Percentiles rank a stretch among this genome's conserved stretches.
phyloP scores from a whole-genome alignment of 2,113 vertebrate genomes.

The Penelope pileata region DNA sequence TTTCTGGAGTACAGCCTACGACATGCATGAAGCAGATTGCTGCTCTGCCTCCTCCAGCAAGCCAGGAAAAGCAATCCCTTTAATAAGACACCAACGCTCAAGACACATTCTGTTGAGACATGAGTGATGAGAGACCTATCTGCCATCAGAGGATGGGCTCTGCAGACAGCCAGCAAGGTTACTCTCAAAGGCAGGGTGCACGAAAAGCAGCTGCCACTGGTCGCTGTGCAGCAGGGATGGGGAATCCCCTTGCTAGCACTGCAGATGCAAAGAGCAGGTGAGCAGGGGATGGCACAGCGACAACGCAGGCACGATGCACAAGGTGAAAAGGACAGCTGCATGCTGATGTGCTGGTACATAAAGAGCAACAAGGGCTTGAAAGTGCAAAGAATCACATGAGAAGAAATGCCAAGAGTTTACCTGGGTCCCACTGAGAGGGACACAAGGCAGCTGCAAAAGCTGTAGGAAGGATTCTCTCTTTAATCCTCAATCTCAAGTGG shows the following conservation, averaged over 20 bases:
- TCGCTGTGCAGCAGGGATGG: rapidly evolving
- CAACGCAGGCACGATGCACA: neutral
- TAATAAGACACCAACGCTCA: neutral
- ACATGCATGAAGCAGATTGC: neutral
- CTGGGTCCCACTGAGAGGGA: neutral
- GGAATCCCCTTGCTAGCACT: neutral
- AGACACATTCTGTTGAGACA: neutral
- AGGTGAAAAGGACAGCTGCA: neutral
- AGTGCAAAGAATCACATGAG: neutral
- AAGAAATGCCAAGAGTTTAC: neutral
- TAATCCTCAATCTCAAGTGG: neutral
- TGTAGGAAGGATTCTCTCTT: neutral
- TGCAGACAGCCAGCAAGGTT: neutral
- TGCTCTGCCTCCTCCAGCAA: neutral
- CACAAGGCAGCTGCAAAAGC: neutral
- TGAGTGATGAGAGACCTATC: neutral
- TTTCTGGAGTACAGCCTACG: neutral
- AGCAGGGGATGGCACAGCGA: no score
- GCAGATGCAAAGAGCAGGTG: neutral
- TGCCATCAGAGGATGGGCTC: neutral
- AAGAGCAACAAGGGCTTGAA: neutral
- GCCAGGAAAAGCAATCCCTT: neutral
- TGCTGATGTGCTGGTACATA: neutral
- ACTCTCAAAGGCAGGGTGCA: neutral
- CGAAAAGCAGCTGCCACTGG: neutral